Base-by-base conservation (phyloP, 2,113 vertebrate genomes). In the Aptenodytes forsteri region DNA sequence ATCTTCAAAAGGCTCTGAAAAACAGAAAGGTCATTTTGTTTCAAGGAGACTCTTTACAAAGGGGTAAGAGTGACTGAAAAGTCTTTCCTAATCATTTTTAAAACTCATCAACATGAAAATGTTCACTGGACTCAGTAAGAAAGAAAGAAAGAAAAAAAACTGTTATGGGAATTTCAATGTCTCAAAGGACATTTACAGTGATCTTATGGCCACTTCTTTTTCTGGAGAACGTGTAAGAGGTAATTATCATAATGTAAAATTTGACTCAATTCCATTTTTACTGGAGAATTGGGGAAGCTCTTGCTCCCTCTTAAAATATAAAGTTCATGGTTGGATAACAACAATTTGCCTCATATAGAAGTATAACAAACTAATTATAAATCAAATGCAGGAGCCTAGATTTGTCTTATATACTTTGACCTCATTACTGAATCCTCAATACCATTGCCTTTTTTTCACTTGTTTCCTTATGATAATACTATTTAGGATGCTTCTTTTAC, bases 1-100 rank as follows among this genome's bases (percentile, higher is more conserved):
- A 80, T 72, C 95, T 97, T 95, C 59, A 95, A 97, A 85, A 92
- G 88, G 80, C n/a, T 76, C 73, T 64, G 40, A 80, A 92, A 96
- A 92, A 58, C 58, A 82, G 61, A 95, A 83, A 97, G 93, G 91
- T 97, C 89, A 93, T 69, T 95, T 97, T 96, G 32, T 90, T 95
- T 97, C 83, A 95, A 95, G 83, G 52, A 91, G 46, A 93, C 29
- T 61, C 50, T 61, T 70, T 77, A 47, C 8, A 58, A 93, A 85
- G 29, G 70, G 12, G 25, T 81, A 87, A 56, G 36, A 82, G 42
- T 90, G 77, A 90, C 62, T 47, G 82, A 78, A 81, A 92, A 89
- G 87, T 72, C 55, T 61, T 90, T 73, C 58, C 52, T 69, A 84
- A 77, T 79, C 9, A 56, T 87, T 93, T 92, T 76, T n/a, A 70